Conservation (phyloP, 2,113 vertebrate species). For the Antechinus stuartii region DNA sequence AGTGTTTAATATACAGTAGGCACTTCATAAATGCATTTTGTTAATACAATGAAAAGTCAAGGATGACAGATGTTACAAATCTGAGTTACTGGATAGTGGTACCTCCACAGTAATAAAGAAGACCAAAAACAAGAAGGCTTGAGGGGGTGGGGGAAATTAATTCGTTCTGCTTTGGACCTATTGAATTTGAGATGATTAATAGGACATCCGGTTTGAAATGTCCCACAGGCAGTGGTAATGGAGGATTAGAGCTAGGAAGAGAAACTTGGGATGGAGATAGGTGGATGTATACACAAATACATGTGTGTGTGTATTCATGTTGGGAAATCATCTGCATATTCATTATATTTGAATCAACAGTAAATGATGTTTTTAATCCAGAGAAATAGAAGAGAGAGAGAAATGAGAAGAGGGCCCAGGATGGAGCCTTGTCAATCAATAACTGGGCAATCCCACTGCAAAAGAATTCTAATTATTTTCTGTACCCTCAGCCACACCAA, state of each 20-base stretch:
- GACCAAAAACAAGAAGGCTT: neutral
- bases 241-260: neutral
- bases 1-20: neutral
- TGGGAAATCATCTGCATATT: neutral
- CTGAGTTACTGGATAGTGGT: neutral
- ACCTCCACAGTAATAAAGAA: neutral
- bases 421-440: slow-evolving; percentile 30
- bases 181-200: neutral
- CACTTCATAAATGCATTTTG: neutral
- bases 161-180: neutral
- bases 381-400: neutral
- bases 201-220: neutral
- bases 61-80: neutral
- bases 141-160: neutral
- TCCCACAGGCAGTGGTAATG: neutral
- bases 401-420: neutral
- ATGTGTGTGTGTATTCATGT: neutral
- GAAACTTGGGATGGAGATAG: neutral
- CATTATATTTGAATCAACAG: neutral
- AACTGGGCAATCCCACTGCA: slow-evolving; percentile 67
- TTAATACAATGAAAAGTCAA: neutral
- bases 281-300: neutral
- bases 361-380: neutral
- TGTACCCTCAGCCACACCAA: slow-evolving; percentile 70
- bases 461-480: slow-evolving; percentile 80